Evolutionary conservation across 2,797 vertebrate genomes (phyloP), one percentile per base, ranked within the genome.

Genomic region (Rhadinocentrus ornatus): DNA sequence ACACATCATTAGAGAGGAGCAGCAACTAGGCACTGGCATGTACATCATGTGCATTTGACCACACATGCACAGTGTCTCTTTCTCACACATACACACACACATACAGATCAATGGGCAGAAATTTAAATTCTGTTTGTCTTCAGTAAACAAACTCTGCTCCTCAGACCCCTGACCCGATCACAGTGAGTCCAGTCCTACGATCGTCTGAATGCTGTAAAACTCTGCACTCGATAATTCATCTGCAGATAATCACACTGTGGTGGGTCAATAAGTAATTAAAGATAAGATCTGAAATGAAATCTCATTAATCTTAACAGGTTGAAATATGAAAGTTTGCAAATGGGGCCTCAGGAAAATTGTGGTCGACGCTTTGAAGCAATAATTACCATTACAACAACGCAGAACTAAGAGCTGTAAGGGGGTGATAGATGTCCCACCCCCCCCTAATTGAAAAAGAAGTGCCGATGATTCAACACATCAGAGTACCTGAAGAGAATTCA

Each of bases 1-100:
- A 94, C 90, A 91, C 90, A 92, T 91, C 91, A 93, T 95, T 94
- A 94, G 91, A 92, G 81, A 90, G 81, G 88, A 77, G 75, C 84
- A 62, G 91, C 87, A 85, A 87, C 75, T 65, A 80, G 75, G 35
- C 72, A 71, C 69, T 18, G 24, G 55, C 77, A 79, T n/a, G 10
- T 18, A 15, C 59, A 57, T 31, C 8, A 3, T 5, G 20, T 62
- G 67, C 73, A 69, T 64, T 3, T 22, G 35, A 31, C 66, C 59
- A 37, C 74, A 75, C 60, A 13, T 41, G 13, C 31, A 57, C 55
- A 62, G 12, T 29, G 39, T 62, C 71, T 52, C 41, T 53, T 11
- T 67, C 29, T 63, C 73, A 77, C 62, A 59, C 34, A 70, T 58
- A 52, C 24, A 71, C 71, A 59, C 59, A 64, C 65, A 75, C 69